Conservation (phyloP, 2,797 vertebrate species). For the Poliocrania exsul region DNA sequence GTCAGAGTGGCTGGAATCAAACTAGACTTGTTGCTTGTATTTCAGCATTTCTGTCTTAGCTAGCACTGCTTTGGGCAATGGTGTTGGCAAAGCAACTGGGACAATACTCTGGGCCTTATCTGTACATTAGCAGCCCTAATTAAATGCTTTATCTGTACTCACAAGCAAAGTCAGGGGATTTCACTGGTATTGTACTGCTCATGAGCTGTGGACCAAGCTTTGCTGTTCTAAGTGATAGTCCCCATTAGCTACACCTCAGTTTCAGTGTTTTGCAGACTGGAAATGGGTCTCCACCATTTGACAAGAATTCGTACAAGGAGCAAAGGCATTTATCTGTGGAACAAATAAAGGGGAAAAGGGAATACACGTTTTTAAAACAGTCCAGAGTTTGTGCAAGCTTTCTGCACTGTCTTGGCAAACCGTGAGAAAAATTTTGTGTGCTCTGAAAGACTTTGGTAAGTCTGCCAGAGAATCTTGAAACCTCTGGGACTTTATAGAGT, state of each 20-base stretch:
- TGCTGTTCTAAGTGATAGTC: not conserved
- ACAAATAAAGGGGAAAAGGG: not conserved
- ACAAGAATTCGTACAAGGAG: not conserved
- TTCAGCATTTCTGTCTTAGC: not conserved
- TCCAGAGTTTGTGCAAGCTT: not conserved
- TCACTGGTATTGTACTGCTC: not conserved
- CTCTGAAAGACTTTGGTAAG: not conserved
- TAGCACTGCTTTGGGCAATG: not conserved
- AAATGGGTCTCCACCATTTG: not conserved
- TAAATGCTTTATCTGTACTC: conserved; percentile 5
- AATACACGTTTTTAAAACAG: not conserved
- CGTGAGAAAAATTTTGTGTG: not conserved
- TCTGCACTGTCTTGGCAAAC: not conserved
- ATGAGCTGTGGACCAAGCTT: not conserved
- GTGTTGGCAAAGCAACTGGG: not conserved
- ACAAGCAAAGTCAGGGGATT: not conserved
- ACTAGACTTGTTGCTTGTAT: not conserved
- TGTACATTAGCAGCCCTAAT: conserved; percentile 33
- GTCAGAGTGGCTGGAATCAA: not conserved
- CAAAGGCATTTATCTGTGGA: not conserved
- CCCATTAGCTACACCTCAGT: not conserved
- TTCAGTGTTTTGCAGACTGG: not conserved
- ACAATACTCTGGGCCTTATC: not conserved
- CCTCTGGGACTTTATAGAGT: not conserved
- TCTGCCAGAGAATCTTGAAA: conserved; percentile 14